Evolutionary conservation across 2,797 vertebrate genomes (phyloP).

Genomic region (Falco cherrug): DNA sequence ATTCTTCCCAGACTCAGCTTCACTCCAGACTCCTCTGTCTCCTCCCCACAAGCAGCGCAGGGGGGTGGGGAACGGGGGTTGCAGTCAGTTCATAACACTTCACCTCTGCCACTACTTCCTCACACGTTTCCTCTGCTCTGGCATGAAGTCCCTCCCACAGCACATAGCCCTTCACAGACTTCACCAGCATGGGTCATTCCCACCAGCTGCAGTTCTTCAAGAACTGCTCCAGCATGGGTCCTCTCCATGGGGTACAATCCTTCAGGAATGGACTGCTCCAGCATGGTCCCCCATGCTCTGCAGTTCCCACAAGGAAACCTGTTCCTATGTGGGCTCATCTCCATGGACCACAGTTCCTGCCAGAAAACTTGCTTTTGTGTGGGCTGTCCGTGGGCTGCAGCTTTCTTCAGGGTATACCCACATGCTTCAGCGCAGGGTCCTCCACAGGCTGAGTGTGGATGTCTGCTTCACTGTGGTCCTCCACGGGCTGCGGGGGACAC

Average conservation of each 20-base stretch:
- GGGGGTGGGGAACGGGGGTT: accelerated
- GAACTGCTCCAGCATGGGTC: no score
- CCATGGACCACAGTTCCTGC: neutral
- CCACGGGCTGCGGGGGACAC: accelerated
- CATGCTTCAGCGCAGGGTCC: accelerated
- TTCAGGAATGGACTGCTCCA: neutral
- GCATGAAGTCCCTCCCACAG: neutral
- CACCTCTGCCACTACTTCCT: neutral
- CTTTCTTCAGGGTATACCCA: neutral
- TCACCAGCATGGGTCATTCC: neutral
- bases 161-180: neutral
- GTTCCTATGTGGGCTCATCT: neutral
- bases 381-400: neutral
- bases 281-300: accelerated
- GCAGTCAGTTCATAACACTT: neutral
- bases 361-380: neutral
- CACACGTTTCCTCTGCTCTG: neutral
- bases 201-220: neutral
- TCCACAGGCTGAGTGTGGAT: neutral
- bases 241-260: neutral
- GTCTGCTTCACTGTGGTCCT: neutral
- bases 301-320: neutral
- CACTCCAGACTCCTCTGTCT: neutral
- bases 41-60: accelerated
- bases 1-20: neutral